Base-by-base conservation (phyloP, 1,140 invertebrate species). In the Trichonephila clavata region DNA sequence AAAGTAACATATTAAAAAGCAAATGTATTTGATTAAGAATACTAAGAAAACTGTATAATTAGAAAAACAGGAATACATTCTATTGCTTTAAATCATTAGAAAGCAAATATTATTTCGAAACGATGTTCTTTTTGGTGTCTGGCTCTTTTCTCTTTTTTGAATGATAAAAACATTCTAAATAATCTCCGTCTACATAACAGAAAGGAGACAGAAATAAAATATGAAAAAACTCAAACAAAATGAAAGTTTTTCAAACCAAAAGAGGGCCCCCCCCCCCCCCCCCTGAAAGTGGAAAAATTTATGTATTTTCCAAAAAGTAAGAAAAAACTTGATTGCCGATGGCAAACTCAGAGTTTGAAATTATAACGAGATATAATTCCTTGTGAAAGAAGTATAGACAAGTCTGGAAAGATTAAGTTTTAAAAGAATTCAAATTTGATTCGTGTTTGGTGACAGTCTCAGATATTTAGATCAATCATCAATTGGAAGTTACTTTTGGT, bases 401-500 rank as follows among this genome's bases (percentile, higher is more conserved):
- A 89, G 39, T 90, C 27, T 10, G 84, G 80, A 92, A 80, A 92
- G 90, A 92, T 92, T 84, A 60, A 83, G 80, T 39, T 20, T 39
- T 39, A 81, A 59, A 20, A 83, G 20, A 92, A 92, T 84, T 80
- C 90, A 92, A 92, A 84, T 92, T 92, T 84, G 39, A 65, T 84
- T 92, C 90, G 68, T 92, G 80, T 92, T 84, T 92, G 59, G 24
- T 21, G 57, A 71, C 18, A 71, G n/a, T 92, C 71, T 43, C 7
- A 21, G 43, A 39, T 24, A 39, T 57, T 90, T 81, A 81, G 89
- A 92, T 92, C 80, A 65, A 92, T 84, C 77, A 92, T 92, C 90
- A 92, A 84, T 84, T 32, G 80, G 60, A 83, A 92, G 90, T 92
- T 32, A 84, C 90, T 84, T 92, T 92, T 92, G 60, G 84, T 92